Percentiles rank a stretch among this genome's conserved stretches.
Conservation (phyloP, 2,797 vertebrate species). For the Tenualosa ilisha region DNA sequence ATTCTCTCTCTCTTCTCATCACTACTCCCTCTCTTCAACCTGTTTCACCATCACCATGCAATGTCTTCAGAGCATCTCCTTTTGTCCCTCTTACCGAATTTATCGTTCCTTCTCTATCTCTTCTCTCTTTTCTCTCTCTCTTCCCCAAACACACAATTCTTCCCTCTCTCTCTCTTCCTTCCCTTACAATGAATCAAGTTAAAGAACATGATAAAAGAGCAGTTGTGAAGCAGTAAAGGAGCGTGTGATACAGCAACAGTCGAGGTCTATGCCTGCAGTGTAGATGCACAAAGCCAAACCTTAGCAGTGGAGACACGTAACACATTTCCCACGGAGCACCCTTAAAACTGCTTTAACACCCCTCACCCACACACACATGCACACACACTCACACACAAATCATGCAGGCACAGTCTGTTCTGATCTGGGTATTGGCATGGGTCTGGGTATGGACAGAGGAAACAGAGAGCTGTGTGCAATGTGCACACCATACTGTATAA, state of each 20-base stretch:
- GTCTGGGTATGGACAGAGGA: not conserved
- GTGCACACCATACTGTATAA: not conserved
- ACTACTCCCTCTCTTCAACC: not conserved
- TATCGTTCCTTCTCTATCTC: not conserved
- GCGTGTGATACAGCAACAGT: not conserved
- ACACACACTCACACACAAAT: conserved; percentile 8
- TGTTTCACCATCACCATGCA: not conserved
- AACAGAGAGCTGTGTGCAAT: too few relatives aligned
- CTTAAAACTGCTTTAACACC: conserved; percentile 27
- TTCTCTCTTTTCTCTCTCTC: not conserved
- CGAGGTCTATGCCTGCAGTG: conserved; percentile 18
- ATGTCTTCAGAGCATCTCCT: not conserved
- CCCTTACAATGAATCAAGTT: not conserved
- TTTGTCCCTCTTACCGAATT: not conserved
- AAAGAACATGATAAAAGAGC: not conserved
- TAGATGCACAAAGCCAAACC: not conserved
- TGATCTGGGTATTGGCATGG: not conserved
- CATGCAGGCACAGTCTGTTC: not conserved
- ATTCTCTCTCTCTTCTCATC: not conserved
- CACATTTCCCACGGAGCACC: not conserved
- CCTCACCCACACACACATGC: not conserved
- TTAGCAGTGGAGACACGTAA: conserved; percentile 16
- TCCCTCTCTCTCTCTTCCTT: not conserved
- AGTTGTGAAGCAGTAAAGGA: not conserved
- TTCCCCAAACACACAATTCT: not conserved